Conservation (phyloP, 2,797 vertebrate genomes). For the Tadarida brasiliensis region DNA sequence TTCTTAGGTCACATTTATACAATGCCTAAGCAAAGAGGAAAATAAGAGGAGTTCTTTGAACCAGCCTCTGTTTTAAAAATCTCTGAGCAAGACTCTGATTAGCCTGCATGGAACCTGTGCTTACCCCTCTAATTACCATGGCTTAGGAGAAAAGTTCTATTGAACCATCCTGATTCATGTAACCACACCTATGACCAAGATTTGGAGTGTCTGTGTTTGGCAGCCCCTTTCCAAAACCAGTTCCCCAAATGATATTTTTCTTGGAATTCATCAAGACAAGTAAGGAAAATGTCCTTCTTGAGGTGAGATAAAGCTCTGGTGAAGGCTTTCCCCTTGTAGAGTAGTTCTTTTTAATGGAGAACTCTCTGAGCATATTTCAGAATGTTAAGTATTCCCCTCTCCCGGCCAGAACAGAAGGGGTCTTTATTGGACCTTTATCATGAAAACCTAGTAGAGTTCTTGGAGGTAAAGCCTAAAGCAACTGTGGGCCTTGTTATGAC, state of each 20-base stretch:
- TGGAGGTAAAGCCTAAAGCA: background rate
- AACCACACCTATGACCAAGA: background rate
- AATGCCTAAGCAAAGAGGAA: background rate
- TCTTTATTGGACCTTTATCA: background rate
- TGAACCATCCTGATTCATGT: background rate
- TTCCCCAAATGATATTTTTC: background rate
- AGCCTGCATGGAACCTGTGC: background rate
- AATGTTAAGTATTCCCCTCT: background rate
- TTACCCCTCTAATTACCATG: background rate
- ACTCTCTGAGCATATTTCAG: background rate
- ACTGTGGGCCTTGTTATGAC: background rate
- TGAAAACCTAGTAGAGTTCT: constrained; percentile 7
- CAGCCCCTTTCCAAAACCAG: background rate
- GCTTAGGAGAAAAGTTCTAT: background rate
- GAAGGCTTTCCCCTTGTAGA: background rate
- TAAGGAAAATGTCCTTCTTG: background rate
- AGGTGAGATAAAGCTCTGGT: background rate
- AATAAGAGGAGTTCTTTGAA: background rate
- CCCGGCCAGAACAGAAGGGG: background rate
- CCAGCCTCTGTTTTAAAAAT: background rate
- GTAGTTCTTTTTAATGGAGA: background rate
- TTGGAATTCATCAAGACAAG: background rate
- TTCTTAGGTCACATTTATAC: background rate
- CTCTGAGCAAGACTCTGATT: background rate
- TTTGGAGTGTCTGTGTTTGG: background rate